phyloP scores from a whole-genome alignment of 2,797 vertebrate species.

The Sebastes hopkinsi region DNA sequence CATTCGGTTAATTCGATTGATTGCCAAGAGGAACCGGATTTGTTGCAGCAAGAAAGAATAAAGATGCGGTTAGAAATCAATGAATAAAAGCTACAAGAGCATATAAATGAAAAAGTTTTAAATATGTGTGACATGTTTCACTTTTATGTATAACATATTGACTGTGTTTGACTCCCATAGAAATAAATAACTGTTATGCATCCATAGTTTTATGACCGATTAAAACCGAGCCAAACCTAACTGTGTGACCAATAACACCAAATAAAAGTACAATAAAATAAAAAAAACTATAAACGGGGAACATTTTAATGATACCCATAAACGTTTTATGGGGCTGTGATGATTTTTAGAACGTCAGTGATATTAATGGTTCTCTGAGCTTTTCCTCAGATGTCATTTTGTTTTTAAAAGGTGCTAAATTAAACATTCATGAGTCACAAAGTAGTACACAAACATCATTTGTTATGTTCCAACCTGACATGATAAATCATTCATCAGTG shows the following conservation, averaged over 20 bases:
- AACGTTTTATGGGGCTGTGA: background rate
- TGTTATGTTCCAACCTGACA: background rate
- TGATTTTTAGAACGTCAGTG: background rate
- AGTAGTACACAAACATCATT: background rate
- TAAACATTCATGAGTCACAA: background rate
- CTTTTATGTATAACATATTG: background rate
- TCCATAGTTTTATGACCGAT: background rate
- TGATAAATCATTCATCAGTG: conserved; percentile 6
- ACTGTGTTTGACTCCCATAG: no score
- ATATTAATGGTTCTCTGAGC: background rate
- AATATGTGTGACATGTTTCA: background rate
- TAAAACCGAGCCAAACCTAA: background rate
- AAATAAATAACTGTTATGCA: no score
- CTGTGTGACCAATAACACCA: background rate
- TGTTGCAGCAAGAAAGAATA: background rate
- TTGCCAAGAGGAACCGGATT: background rate
- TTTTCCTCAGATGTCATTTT: background rate
- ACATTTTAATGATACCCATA: background rate
- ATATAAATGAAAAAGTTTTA: background rate
- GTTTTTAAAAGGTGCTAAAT: background rate
- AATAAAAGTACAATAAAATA: background rate
- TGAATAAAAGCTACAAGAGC: background rate
- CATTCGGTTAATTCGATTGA: background rate
- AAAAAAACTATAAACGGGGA: background rate
- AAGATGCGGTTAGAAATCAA: background rate